A percentile compares a stretch with the other conserved stretches of the same genome.
Conservation (phyloP, 2,797 vertebrate species). For the Brachyalestes nurse region DNA sequence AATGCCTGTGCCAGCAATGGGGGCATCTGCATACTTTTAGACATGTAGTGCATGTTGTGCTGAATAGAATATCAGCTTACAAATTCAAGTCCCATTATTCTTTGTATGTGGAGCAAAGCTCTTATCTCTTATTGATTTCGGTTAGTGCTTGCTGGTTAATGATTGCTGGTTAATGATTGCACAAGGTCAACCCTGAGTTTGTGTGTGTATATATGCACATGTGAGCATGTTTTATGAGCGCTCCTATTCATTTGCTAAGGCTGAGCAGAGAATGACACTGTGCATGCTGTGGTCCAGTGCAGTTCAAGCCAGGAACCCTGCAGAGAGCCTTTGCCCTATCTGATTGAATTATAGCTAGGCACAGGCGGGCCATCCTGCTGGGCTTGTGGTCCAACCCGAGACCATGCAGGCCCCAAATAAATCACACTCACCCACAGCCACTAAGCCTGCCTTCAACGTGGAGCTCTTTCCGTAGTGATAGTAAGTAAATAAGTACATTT, state of each 20-base stretch:
- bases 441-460: background rate
- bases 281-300: conserved; percentile 55
- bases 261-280: conserved; percentile 52
- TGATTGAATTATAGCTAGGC: conserved; percentile 63
- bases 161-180: conserved; percentile 11
- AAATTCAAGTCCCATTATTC: background rate
- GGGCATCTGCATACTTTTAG: background rate
- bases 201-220: conserved; percentile 1
- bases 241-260: conserved; percentile 26
- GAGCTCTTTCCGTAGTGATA: background rate
- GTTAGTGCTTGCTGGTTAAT: conserved; percentile 6
- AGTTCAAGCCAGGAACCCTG: conserved; percentile 60
- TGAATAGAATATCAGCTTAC: background rate
- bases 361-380: conserved; percentile 60
- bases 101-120: conserved; percentile 21
- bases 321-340: conserved; percentile 66
- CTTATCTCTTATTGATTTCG: conserved; percentile 25
- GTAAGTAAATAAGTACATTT: background rate
- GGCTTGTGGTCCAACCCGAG: conserved; percentile 61
- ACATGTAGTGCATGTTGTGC: background rate
- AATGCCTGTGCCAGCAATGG: background rate
- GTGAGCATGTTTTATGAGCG: background rate
- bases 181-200: background rate
- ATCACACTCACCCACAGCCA: conserved; percentile 35
- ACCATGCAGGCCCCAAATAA: conserved; percentile 63